Percentiles rank a stretch among this genome's conserved stretches.
These are phyloP conservation scores for Condylura cristata DNA, from an alignment of 2,113 vertebrate species.

Conservation along the genomic window DNA sequence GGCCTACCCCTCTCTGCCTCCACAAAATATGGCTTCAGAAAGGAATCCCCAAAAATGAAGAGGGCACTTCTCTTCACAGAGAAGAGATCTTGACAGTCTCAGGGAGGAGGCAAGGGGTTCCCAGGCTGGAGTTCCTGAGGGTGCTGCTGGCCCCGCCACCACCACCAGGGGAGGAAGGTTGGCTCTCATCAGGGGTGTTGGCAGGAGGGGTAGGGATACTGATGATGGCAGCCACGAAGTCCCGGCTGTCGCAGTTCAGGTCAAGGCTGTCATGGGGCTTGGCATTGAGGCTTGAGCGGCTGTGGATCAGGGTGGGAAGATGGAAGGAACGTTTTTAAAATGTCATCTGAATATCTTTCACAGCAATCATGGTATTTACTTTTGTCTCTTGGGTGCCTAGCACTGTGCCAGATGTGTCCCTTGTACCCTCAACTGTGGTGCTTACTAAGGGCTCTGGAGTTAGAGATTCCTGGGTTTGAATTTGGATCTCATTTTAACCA, in stretches of 20 bases:
- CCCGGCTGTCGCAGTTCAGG: constrained; percentile 91
- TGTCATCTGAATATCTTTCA: constrained; percentile 7
- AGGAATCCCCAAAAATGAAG: constrained; percentile 53
- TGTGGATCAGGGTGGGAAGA: constrained; percentile 74
- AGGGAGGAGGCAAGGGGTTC: constrained; percentile 86
- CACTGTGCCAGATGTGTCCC: neutral
- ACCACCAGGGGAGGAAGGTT: constrained; percentile 85
- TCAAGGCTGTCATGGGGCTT: constrained; percentile 88
- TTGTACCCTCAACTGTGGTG: neutral
- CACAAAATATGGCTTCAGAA: constrained; percentile 79
- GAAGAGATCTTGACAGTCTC: constrained; percentile 94
- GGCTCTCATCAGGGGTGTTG: constrained; percentile 93
- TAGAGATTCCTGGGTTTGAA: neutral
- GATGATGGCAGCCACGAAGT: constrained; percentile 93
- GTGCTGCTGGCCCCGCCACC: constrained; percentile 77
- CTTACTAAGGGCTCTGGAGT: neutral
- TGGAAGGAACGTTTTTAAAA: constrained; percentile 56
- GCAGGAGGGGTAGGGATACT: constrained; percentile 94
- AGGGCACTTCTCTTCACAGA: constrained; percentile 85
- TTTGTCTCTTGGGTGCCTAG: neutral
- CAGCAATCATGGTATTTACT: neutral
- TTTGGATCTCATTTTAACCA: neutral
- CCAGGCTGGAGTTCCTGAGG: constrained; percentile 89
- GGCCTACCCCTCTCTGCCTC: constrained; percentile 37
- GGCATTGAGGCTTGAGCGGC: constrained; percentile 94